Percentiles rank a stretch among this genome's conserved stretches.
phyloP scores from a whole-genome alignment of 2,888 invertebrate genomes.

The Poecilobothrus nobilitatus region DNA sequence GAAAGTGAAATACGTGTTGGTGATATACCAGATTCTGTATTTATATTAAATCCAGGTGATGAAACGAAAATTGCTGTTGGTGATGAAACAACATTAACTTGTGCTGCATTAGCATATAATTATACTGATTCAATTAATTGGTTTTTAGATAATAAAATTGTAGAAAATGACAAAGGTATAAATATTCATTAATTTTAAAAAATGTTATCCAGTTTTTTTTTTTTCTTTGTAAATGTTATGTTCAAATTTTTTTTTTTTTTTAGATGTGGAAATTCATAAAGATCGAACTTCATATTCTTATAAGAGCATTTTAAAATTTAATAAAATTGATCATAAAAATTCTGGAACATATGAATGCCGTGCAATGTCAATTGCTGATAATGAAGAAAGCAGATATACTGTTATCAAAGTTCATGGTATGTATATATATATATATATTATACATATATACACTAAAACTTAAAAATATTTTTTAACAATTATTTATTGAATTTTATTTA shows the following conservation, averaged over 20 bases:
- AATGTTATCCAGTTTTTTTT: not conserved
- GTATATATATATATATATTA: not conserved
- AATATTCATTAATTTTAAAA: not conserved
- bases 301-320: conserved; percentile 36
- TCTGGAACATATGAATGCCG: conserved; percentile 43
- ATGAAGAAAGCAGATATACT: conserved; percentile 31
- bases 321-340: conserved; percentile 36
- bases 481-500: conserved; percentile 7
- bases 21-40: conserved; percentile 39
- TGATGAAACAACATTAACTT: conserved; percentile 50
- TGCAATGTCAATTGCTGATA: conserved; percentile 28
- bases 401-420: conserved; percentile 42
- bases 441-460: not conserved
- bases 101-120: conserved; percentile 51
- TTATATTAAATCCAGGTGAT: conserved; percentile 42
- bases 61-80: conserved; percentile 45
- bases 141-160: conserved; percentile 37
- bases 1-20: conserved; percentile 36
- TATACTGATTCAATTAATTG: conserved; percentile 48
- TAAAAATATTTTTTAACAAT: not conserved
- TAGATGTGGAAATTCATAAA: conserved; percentile 28
- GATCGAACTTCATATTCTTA: conserved; percentile 35
- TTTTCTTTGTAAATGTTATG: conserved; percentile 10
- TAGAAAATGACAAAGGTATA: conserved; percentile 26
- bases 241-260: conserved; percentile 13